Percentiles rank a stretch among this genome's conserved stretches.
phyloP scores from a whole-genome alignment of 2,113 vertebrate genomes.

The Nesogale talazaci region DNA sequence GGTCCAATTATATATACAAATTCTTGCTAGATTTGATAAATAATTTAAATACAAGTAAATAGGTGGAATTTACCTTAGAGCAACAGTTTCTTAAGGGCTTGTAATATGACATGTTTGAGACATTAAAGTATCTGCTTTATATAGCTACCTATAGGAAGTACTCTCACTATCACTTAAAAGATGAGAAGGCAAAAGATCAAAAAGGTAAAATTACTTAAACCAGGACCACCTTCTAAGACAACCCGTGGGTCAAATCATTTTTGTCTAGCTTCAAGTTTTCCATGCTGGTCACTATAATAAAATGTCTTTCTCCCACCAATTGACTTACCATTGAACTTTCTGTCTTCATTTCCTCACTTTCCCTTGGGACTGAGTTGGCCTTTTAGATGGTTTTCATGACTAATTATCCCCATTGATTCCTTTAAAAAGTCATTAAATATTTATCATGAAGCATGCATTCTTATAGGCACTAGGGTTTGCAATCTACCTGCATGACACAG shows the following conservation, averaged over 20 bases:
- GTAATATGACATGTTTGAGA: background rate
- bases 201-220: background rate
- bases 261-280: background rate
- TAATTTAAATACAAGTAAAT: background rate
- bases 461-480: background rate
- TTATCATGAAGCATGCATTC: background rate
- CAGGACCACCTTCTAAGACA: background rate
- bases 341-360: background rate
- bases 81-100: background rate
- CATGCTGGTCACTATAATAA: background rate
- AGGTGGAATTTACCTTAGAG: background rate
- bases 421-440: conserved; percentile 24
- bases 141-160: no score
- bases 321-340: background rate
- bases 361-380: background rate
- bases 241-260: background rate
- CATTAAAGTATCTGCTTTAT: background rate
- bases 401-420: background rate
- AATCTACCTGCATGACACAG: background rate
- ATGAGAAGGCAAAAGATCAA: background rate
- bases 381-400: background rate
- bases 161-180: background rate
- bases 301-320: background rate
- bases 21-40: background rate
- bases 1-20: background rate